Evolutionary conservation across 2,797 vertebrate species (phyloP).

Genomic region (Scolopax bukidnonensis): DNA sequence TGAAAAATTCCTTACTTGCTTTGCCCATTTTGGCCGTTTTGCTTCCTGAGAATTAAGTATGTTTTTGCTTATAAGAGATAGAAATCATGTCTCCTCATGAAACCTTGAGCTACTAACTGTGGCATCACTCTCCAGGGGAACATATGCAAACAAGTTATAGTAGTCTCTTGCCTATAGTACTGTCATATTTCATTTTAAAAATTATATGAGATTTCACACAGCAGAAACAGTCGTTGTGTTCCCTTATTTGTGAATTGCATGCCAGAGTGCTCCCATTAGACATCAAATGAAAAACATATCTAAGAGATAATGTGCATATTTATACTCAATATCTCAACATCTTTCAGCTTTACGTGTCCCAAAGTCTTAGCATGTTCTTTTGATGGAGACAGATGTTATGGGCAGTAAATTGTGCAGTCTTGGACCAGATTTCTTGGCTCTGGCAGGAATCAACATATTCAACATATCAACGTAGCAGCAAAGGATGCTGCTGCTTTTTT

Average conservation of each 20-base stretch:
- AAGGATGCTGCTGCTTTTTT: neutral
- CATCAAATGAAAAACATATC: neutral
- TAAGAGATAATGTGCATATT: neutral
- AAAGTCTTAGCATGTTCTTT: neutral
- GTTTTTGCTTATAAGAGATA: neutral
- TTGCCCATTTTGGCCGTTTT: neutral
- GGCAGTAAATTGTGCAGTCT: neutral
- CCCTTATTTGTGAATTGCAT: neutral
- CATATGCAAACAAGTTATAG: neutral
- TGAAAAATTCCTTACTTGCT: neutral
- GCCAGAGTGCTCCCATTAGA: neutral
- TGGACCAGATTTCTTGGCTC: neutral
- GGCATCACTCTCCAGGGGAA: neutral
- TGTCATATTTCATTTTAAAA: constrained; percentile 5
- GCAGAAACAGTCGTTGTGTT: neutral
- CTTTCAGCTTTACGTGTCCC: neutral
- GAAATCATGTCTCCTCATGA: neutral
- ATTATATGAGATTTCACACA: neutral
- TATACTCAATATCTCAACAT: neutral
- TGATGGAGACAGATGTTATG: neutral
- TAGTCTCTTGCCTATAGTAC: neutral
- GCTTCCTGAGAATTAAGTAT: neutral
- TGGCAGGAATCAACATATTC: neutral
- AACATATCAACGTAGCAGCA: neutral
- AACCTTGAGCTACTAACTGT: neutral